A percentile compares a stretch with the other conserved stretches of the same genome.
Evolutionary conservation across 2,113 vertebrate species (phyloP).

Genomic region (Oncorhynchus kisutch): DNA sequence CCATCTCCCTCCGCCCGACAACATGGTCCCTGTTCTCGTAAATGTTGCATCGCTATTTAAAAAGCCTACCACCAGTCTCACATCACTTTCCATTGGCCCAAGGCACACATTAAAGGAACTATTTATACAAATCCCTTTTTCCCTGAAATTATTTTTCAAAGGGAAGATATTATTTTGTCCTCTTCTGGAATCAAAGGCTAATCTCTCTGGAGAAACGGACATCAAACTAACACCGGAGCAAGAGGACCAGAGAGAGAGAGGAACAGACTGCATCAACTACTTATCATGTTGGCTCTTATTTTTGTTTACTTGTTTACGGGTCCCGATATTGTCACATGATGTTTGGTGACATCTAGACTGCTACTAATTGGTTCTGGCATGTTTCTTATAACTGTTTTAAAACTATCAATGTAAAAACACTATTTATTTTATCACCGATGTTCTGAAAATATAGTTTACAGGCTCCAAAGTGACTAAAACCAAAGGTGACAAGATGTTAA

Average conservation of each 20-base stretch:
- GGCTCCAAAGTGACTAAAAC: slow-evolving; percentile 69
- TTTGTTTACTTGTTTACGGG: slow-evolving; percentile 74
- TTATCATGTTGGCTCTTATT: slow-evolving; percentile 71
- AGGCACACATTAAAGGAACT: slow-evolving; percentile 73
- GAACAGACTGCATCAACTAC: slow-evolving; percentile 65
- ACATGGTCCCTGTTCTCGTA: slow-evolving; percentile 72
- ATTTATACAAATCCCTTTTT: slow-evolving; percentile 76
- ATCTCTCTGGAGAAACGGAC: slow-evolving; percentile 65
- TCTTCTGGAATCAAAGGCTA: slow-evolving; percentile 74
- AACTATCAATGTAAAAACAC: slow-evolving; percentile 73
- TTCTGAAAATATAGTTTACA: slow-evolving; percentile 61
- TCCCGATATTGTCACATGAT: slow-evolving; percentile 67
- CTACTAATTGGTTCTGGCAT: slow-evolving; percentile 72
- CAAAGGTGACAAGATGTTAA: slow-evolving; percentile 76
- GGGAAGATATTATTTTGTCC: slow-evolving; percentile 76
- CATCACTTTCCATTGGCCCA: slow-evolving; percentile 72
- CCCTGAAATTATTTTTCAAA: slow-evolving; percentile 79
- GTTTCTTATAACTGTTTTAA: slow-evolving; percentile 68
- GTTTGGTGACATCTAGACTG: slow-evolving; percentile 57
- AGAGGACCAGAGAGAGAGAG: slow-evolving; percentile 46
- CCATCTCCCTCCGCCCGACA: slow-evolving; percentile 70
- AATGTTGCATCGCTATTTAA: slow-evolving; percentile 79
- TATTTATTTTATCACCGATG: slow-evolving; percentile 65
- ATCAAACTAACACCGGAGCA: slow-evolving; percentile 74
- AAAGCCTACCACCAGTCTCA: slow-evolving; percentile 73